A percentile compares a stretch with the other conserved stretches of the same genome.
Evolutionary conservation across 2,797 vertebrate species (phyloP).

Genomic region (Poecilia velifera): DNA sequence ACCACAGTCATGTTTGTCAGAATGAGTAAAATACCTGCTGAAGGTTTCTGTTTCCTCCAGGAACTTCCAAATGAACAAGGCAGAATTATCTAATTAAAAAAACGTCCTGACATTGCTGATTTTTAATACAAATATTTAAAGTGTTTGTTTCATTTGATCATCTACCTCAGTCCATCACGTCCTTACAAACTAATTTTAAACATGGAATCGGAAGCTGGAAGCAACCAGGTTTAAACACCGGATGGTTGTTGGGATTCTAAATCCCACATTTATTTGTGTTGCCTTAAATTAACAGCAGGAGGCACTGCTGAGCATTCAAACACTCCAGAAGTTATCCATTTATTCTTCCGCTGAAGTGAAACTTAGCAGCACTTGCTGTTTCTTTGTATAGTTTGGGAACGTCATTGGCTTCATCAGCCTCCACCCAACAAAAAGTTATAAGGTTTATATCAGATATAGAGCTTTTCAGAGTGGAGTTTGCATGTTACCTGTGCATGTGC

Average conservation of each 20-base stretch:
- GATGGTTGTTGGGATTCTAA: not conserved
- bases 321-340: not conserved
- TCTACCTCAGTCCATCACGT: not conserved
- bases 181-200: not conserved
- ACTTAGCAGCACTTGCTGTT: not conserved
- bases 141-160: not conserved
- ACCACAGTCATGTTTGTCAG: not conserved
- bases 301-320: not conserved
- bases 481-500: no score
- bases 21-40: not conserved
- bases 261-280: not conserved
- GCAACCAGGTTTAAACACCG: not conserved
- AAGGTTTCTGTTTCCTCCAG: not conserved
- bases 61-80: not conserved
- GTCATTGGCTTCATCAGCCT: no score
- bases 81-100: not conserved
- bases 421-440: no score
- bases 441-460: no score
- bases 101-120: not conserved
- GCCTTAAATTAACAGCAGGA: not conserved
- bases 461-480: no score
- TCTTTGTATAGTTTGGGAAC: not conserved
- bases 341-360: not conserved
- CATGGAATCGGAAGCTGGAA: not conserved
- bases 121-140: not conserved